Evolutionary conservation across 2,797 vertebrate species (phyloP).

Genomic region (Vultur gryphus): DNA sequence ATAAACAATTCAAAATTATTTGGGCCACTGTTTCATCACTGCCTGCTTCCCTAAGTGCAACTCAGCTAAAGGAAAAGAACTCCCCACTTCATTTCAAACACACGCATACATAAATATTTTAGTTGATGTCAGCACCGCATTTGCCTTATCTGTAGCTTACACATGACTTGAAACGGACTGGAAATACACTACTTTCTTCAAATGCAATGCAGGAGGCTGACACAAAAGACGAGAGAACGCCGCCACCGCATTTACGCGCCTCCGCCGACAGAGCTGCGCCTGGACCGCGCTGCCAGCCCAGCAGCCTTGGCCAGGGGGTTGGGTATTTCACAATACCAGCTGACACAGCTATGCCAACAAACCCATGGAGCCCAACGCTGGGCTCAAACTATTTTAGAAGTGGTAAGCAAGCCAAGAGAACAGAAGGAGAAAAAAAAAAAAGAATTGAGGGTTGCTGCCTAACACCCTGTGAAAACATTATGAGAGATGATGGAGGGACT

Average conservation of each 20-base stretch:
- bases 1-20: not conserved
- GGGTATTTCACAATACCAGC: not conserved
- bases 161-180: not conserved
- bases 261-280: accelerated
- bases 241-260: accelerated
- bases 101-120: not conserved
- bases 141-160: not conserved
- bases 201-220: not conserved
- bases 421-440: not conserved
- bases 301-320: not conserved
- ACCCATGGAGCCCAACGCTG: not conserved
- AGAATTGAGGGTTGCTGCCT: not conserved
- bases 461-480: not conserved
- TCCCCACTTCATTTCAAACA: not conserved
- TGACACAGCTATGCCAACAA: not conserved
- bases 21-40: not conserved
- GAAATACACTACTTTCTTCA: not conserved
- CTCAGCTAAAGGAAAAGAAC: not conserved
- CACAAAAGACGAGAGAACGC: not conserved
- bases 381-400: slow-evolving; percentile 21
- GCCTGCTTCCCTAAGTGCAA: not conserved
- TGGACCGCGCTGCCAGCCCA: accelerated
- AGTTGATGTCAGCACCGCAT: accelerated
- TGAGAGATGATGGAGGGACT: not conserved
- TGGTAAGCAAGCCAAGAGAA: not conserved